Conservation (phyloP, 30 jellyfish, hydroid and myxozoan genomes). For the Rhopilema esculentum region DNA sequence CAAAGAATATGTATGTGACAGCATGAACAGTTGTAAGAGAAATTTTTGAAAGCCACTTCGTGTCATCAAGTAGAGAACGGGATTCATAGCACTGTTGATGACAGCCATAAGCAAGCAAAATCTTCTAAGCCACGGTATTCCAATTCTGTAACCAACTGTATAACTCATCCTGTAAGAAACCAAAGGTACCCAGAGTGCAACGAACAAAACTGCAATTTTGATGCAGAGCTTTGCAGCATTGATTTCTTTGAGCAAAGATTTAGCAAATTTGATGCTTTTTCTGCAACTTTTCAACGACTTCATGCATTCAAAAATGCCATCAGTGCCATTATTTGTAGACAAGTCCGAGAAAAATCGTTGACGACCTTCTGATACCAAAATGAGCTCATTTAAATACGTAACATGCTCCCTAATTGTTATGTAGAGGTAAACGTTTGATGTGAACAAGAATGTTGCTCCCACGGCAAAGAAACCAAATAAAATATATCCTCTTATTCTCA, state of each 20-base stretch:
- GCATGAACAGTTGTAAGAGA: not conserved
- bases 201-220: constrained; percentile 32
- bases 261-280: not conserved
- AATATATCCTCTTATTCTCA: constrained; percentile 46
- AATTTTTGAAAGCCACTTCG: constrained; percentile 29
- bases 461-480: constrained; percentile 19
- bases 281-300: not conserved
- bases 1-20: not conserved
- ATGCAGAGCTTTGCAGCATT: constrained; percentile 55
- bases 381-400: not conserved
- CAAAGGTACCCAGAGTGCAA: constrained; percentile 46
- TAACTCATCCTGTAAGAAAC: constrained; percentile 42
- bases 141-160: constrained; percentile 31
- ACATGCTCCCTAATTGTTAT: constrained; percentile 12
- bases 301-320: not conserved
- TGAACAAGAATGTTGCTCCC: constrained; percentile 39
- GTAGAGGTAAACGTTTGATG: constrained; percentile 26
- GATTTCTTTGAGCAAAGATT: constrained; percentile 25
- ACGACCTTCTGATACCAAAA: not conserved
- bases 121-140: constrained; percentile 59
- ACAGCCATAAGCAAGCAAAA: constrained; percentile 32
- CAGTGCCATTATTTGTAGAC: not conserved
- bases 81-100: constrained; percentile 46
- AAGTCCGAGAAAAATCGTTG: not conserved
- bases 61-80: constrained; percentile 46